Evolutionary conservation across 2,797 vertebrate genomes (phyloP).

Genomic region (Pseudochirops corinnae): DNA sequence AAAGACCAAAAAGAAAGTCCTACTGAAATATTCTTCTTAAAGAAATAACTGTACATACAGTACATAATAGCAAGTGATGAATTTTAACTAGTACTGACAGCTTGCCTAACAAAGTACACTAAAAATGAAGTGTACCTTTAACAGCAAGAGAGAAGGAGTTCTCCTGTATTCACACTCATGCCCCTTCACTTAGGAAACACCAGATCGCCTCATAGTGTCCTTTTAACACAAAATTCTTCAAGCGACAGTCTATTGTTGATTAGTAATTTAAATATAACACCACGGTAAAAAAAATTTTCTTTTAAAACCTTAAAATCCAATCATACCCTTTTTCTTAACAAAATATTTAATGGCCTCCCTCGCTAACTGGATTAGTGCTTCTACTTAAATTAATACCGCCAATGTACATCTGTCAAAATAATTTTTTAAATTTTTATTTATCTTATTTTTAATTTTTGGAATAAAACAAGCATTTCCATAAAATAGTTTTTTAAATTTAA

Average conservation of each 20-base stretch:
- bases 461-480: too few species aligned
- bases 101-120: background rate
- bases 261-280: background rate
- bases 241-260: background rate
- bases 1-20: background rate
- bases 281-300: background rate
- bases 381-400: background rate
- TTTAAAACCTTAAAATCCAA: background rate
- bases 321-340: background rate
- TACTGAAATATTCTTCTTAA: background rate
- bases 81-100: background rate
- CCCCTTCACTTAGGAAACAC: background rate
- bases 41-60: constrained; percentile 1
- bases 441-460: too few species aligned
- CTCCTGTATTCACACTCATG: background rate
- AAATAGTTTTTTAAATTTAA: too few species aligned
- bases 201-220: background rate
- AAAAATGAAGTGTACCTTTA: background rate
- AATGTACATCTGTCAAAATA: background rate
- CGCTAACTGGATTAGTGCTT: background rate
- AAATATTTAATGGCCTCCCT: background rate
- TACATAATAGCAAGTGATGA: background rate
- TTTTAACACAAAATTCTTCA: background rate
- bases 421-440: too few species aligned
- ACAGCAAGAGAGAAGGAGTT: background rate